These are phyloP conservation scores for Melanotaenia pygmaea DNA, from an alignment of 2,797 vertebrate species.

Conservation along the genomic window DNA sequence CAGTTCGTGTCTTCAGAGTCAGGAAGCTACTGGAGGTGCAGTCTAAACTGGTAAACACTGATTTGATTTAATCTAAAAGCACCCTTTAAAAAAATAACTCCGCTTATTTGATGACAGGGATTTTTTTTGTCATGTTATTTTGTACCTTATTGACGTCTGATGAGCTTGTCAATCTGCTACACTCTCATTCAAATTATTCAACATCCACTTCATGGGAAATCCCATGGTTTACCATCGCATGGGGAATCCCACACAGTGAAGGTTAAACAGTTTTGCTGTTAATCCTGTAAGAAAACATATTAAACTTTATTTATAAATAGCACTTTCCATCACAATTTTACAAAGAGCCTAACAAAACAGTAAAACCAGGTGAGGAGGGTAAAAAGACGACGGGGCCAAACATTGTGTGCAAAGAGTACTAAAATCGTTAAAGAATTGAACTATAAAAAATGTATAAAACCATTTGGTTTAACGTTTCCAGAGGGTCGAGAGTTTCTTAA, in stretches of 20 bases:
- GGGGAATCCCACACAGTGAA: background rate
- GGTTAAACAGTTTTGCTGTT: background rate
- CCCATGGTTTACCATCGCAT: background rate
- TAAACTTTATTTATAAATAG: background rate
- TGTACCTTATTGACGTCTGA: background rate
- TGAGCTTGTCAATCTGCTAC: no score
- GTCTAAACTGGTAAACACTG: constrained; percentile 86
- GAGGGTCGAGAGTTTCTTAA: background rate
- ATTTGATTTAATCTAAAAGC: constrained; percentile 5
- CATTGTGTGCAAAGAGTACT: background rate
- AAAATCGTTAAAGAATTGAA: background rate
- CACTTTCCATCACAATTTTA: background rate
- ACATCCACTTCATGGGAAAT: background rate
- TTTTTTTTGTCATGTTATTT: background rate
- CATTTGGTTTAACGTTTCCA: background rate
- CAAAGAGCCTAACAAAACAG: background rate
- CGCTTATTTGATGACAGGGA: no score
- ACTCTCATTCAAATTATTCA: background rate
- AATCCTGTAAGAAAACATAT: background rate
- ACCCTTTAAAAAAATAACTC: background rate
- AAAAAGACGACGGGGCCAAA: background rate
- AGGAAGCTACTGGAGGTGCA: constrained; percentile 91
- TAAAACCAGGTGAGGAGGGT: background rate
- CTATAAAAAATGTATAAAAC: background rate
- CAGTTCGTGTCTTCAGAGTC: constrained; percentile 91